Evolutionary conservation across 2,888 invertebrate genomes (phyloP), one percentile per base, ranked within the genome.

Genomic region (Syrphus vitripennis): DNA sequence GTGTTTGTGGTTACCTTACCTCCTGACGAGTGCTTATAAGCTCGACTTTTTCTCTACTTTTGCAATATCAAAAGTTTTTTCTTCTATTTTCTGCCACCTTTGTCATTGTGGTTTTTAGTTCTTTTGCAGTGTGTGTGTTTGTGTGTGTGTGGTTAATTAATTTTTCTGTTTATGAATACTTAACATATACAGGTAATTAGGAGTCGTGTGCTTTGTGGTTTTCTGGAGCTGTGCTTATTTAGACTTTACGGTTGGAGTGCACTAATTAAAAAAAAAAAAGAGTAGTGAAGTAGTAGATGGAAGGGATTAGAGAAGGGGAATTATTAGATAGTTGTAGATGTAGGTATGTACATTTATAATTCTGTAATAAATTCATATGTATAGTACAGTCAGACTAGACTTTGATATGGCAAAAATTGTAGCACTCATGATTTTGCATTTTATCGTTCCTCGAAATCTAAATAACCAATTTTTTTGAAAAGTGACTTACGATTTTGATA

Each of bases 191-290:
- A 74, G 50, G 48, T 74, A 74, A 74, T 74, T 61, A 74, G 21
- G 24, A 74, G 1, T 29, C 40, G 50, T 57, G 37, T 45, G 24
- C 14, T 48, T 42, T 65, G 53, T 42, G 53, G 63, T 24, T 69
- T 29, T 10, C 14, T 16, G 31, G n/a, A 70, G 42, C 40, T 57
- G 65, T 74, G 37, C 59, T 80, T 59, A 57, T 40, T 78, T 55
- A 65, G 71, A n/a, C 65, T 80, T 74, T 67, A 57, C 74, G 59
- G 67, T 74, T 80, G 50, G 42, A 57, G 74, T 59, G 67, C 37
- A 61, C 74, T 80, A 67, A 74, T 80, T 74, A 50, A 40, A 61
- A 59, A 31, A 26, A 59, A 29, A 26, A 37, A 59, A 7, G 4
- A n/a, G 14, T 4, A 53, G 14, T 3, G 3, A 37, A 40, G n/a